Conservation (phyloP, 2,888 invertebrate genomes). For the Agrochola lota region DNA sequence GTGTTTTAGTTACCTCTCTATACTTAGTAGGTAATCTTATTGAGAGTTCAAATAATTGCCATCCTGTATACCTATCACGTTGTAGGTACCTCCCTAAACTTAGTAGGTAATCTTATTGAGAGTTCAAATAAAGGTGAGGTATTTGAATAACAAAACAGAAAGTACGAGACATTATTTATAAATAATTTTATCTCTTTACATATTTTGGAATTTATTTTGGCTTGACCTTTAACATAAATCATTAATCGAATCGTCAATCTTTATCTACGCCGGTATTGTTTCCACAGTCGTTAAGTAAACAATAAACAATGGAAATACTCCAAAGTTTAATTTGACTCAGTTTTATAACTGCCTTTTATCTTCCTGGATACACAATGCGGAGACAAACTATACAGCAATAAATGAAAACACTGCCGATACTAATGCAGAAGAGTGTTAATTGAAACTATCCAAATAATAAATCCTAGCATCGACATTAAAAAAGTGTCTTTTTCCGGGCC, state of each 20-base stretch:
- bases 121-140: slow-evolving; percentile 9
- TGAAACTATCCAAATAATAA: too few species aligned
- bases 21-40: too few species aligned
- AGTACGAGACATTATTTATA: background rate
- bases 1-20: background rate
- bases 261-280: background rate
- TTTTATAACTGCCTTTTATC: background rate
- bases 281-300: background rate
- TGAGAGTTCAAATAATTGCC: too few species aligned
- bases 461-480: too few species aligned
- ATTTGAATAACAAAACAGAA: slow-evolving; percentile 10
- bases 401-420: too few species aligned
- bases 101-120: background rate
- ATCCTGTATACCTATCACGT: too few species aligned
- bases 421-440: too few species aligned
- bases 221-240: slow-evolving; percentile 15
- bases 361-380: background rate
- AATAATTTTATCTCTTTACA: slow-evolving; percentile 12
- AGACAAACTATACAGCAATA: too few species aligned
- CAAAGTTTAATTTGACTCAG: too few species aligned
- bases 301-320: background rate
- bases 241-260: background rate
- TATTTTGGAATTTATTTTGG: slow-evolving; percentile 1
- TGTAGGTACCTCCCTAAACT: background rate
- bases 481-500: too few species aligned